Evolutionary conservation across 1,140 invertebrate genomes (phyloP), one percentile per base, ranked within the genome.

Genomic region (Platorchestia sp.): DNA sequence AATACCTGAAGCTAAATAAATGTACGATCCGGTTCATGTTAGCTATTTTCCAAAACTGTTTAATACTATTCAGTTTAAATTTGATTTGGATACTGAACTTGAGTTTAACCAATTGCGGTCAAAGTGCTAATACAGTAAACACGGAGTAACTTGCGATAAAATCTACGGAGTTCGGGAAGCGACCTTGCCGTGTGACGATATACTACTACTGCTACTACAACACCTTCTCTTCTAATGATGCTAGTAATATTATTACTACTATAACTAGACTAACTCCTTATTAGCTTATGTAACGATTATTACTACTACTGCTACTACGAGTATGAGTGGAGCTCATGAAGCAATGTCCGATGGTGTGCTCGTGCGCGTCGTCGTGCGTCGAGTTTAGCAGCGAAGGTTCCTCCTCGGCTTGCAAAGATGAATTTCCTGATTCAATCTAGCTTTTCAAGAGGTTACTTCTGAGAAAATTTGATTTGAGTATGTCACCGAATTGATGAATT

Each of bases 191-290:
- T 75, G 59, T 75, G 59, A 36, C 59, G 14, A 36, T 75, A 75
- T 1, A 36, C 59, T 75, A 75, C 59, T 75, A 75, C 59, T 36
- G 36, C 59, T 75, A 75, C 59, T 36, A 75, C 19, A 10, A 51
- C 59, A 22, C 10, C 59, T 22, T 36, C 59, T 75, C 59, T 75
- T 75, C 59, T 75, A 75, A 75, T 22, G 59, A 90, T 90, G 43
- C 91, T 93, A 45, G 43, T 93, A 93, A 45, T 93, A 93, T 7
- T 45, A 45, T 93, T 45, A 93, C 45, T 93, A 93, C 91, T 93
- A 27, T 93, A 93, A 93, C 91, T 93, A 93, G 91, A 93, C 91
- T 93, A 93, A 93, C 91, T 93, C 91, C 45, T 93, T 93, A 93
- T 93, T 93, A 93, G 91, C 91, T 45, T 93, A 93, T 93, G 43